phyloP scores from a whole-genome alignment of 2,888 invertebrate species.

The Danaus chrysippus region DNA sequence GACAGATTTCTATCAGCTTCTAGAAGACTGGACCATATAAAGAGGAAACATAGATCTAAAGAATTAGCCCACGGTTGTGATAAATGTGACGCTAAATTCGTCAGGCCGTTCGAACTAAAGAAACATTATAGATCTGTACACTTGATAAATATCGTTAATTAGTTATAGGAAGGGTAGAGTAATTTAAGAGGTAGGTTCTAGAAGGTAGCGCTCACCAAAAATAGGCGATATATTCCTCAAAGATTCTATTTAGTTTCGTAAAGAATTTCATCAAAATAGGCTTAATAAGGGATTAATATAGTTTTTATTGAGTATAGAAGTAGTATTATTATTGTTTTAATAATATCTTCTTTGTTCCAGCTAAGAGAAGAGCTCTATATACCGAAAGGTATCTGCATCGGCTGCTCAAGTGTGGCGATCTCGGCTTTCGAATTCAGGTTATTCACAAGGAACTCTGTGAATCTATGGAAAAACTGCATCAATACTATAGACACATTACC shows the following conservation, averaged over 20 bases:
- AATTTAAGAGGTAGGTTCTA: background rate
- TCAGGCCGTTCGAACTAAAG: constrained; percentile 61
- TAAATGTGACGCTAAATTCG: constrained; percentile 56
- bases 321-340: background rate
- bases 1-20: constrained; percentile 64
- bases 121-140: constrained; percentile 57
- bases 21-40: constrained; percentile 59
- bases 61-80: constrained; percentile 57
- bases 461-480: constrained; percentile 53
- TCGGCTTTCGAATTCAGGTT: constrained; percentile 58
- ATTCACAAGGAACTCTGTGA: constrained; percentile 50
- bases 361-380: constrained; percentile 50
- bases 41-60: constrained; percentile 52
- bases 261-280: too few relatives aligned
- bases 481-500: constrained; percentile 40
- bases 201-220: too few relatives aligned
- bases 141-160: background rate
- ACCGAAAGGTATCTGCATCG: constrained; percentile 54
- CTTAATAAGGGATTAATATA: too few relatives aligned
- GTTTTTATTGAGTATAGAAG: too few relatives aligned
- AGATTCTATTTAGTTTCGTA: too few relatives aligned
- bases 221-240: too few relatives aligned
- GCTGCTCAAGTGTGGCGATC: constrained; percentile 53
- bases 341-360: constrained; percentile 47
- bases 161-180: constrained; percentile 2